Percentiles rank a stretch among this genome's conserved stretches.
Evolutionary conservation across 2,797 vertebrate genomes (phyloP).

Genomic region (Pagetopsis macropterus): DNA sequence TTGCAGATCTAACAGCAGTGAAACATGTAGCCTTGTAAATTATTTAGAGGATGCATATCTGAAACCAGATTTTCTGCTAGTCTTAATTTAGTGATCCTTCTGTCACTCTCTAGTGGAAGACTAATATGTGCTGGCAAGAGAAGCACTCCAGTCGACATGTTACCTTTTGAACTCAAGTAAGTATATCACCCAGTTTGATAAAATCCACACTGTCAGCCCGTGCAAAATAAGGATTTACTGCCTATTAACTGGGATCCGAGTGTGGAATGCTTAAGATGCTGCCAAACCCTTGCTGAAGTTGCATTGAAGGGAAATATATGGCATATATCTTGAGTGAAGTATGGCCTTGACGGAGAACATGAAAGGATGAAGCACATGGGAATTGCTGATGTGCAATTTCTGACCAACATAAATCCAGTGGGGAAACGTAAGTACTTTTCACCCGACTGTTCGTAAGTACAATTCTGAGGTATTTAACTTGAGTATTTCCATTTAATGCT

Average conservation of each 20-base stretch:
- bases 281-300: constrained; percentile 28
- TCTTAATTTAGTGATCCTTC: constrained; percentile 36
- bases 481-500: too few species aligned
- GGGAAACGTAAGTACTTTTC: too few species aligned
- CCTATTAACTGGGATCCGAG: constrained; percentile 57
- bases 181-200: constrained; percentile 63
- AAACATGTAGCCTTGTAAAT: constrained; percentile 49
- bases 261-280: constrained; percentile 44
- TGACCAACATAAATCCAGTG: constrained; percentile 5
- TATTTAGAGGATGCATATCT: constrained; percentile 55
- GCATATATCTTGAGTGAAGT: constrained; percentile 34
- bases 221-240: constrained; percentile 65
- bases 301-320: constrained; percentile 35
- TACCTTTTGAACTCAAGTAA: constrained; percentile 74
- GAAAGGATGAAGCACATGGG: constrained; percentile 29
- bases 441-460: too few species aligned
- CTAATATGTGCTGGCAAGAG: constrained; percentile 33
- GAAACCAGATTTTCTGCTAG: constrained; percentile 37
- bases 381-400: constrained; percentile 28
- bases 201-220: constrained; percentile 40
- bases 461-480: too few species aligned
- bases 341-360: constrained; percentile 19
- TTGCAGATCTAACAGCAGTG: constrained; percentile 54
- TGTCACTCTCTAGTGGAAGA: constrained; percentile 20
- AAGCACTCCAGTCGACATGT: constrained; percentile 50